phyloP scores from a whole-genome alignment of 35 echinoderm and acorn worm genomes.

The Amphiura filiformis region DNA sequence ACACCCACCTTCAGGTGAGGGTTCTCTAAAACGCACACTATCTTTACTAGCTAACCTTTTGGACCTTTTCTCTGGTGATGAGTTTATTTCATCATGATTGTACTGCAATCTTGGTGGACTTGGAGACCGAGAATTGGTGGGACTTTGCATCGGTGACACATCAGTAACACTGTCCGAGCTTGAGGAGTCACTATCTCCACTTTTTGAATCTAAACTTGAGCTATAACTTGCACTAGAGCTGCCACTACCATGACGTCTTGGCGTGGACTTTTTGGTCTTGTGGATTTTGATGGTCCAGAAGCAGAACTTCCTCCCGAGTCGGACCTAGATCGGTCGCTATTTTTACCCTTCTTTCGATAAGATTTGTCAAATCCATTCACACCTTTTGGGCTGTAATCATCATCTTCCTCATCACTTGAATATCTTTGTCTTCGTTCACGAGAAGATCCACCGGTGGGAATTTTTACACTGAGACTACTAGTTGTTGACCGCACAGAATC shows the following conservation, averaged over 20 bases:
- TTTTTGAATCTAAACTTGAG: conserved; percentile 33
- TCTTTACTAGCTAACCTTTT: not conserved
- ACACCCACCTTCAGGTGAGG: conserved; percentile 1
- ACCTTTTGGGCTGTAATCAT: conserved; percentile 17
- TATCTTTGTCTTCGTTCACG: conserved; percentile 23
- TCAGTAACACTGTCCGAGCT: conserved; percentile 91
- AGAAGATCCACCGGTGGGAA: conserved; percentile 51
- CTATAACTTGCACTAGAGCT: conserved; percentile 47
- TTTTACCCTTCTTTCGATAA: not conserved
- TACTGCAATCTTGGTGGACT: conserved; percentile 45
- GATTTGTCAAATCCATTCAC: not conserved
- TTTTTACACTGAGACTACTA: conserved; percentile 74
- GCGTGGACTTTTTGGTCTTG: conserved; percentile 20
- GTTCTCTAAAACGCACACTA: conserved; percentile 21
- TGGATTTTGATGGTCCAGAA: conserved; percentile 12
- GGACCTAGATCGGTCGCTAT: not conserved
- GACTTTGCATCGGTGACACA: conserved; percentile 93
- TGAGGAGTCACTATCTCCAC: conserved; percentile 8
- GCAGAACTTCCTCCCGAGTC: not conserved
- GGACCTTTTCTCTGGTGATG: not conserved
- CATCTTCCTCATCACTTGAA: conserved; percentile 11
- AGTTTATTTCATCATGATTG: conserved; percentile 44
- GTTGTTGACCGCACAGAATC: conserved; percentile 48
- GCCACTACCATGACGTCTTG: conserved; percentile 19
- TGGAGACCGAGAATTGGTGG: conserved; percentile 42